phyloP scores from a whole-genome alignment of 2,888 invertebrate genomes.

The Caenorhabditis japonica region DNA sequence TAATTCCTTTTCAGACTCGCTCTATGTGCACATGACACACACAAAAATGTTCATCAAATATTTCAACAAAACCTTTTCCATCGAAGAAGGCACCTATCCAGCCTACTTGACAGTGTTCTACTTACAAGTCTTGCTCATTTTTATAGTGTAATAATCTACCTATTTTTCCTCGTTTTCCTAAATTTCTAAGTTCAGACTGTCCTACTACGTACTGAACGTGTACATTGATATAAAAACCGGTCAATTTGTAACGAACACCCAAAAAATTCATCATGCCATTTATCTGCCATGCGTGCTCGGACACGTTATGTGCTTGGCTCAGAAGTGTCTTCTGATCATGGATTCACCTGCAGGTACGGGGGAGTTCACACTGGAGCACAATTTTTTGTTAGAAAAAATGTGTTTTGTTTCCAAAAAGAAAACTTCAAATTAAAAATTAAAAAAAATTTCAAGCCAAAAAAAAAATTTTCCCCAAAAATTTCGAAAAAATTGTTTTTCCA shows the following conservation, averaged over 20 bases:
- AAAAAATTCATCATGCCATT: constrained; percentile 45
- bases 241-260: constrained; percentile 36
- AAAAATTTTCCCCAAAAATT: no score
- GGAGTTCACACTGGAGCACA: no score
- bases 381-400: no score
- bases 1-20: no score
- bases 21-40: no score
- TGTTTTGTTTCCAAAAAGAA: no score
- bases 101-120: constrained; percentile 25
- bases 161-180: no score
- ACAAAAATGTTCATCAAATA: constrained; percentile 41
- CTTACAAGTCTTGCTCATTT: constrained; percentile 23
- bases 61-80: constrained; percentile 38
- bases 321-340: constrained; percentile 26
- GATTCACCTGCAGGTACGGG: constrained; percentile 45
- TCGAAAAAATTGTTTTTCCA: no score
- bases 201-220: constrained; percentile 44
- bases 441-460: no score
- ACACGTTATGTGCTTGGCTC: constrained; percentile 34
- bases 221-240: constrained; percentile 30
- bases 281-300: constrained; percentile 40
- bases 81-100: constrained; percentile 14
- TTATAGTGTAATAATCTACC: constrained; percentile 42
- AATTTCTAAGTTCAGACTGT: constrained; percentile 13
- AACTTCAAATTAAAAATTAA: no score